Evolutionary conservation across 2,888 invertebrate genomes (phyloP), one percentile per base, ranked within the genome.

Genomic region (Lithophane ornitopus): DNA sequence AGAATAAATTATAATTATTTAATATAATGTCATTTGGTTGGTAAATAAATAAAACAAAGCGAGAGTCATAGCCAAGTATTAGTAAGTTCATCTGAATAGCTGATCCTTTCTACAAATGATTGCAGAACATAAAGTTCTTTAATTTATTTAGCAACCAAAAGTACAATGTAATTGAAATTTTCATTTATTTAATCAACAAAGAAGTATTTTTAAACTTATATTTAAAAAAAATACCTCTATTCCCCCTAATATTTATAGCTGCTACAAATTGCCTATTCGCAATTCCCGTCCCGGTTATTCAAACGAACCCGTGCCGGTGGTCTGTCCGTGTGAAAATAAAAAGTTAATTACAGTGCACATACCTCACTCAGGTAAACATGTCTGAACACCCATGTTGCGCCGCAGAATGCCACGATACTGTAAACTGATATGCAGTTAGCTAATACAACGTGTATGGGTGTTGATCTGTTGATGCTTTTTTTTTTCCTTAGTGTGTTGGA

Each of bases 311-410:
- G 61, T 59, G 76, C 82, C 73, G 86, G 87, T 86, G 88, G 86
- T 88, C 84, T 72, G 78, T 28, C 80, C 73, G 87, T 77, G 88
- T 90, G 87, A 89, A 91, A 93, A 93, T 92, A 92, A 93, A 92
- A 92, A 90, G 91, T 93, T 94, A 93, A 93, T 93, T 92, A 91
- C 91, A 87, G 82, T 76, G 84, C 87, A 84, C 82, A 85, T 84
- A 87, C 87, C 84, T 81, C 86, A 87, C 89, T 87, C 90, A 91
- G 91, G 93, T 94, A 94, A 93, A 94, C 94, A 93, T 84, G 88
- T 73, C 87, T 87, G 92, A 91, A 93, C 94, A 93, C 94, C 94
- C 93, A 92, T 92, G 92, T 90, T 81, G 94, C 73, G 86, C 72
- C 72, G 76, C 85, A 82, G 84, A 74, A 78, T 75, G 74, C 75